Evolutionary conservation across 2,113 vertebrate species (phyloP).

Genomic region (Halichoerus grypus): DNA sequence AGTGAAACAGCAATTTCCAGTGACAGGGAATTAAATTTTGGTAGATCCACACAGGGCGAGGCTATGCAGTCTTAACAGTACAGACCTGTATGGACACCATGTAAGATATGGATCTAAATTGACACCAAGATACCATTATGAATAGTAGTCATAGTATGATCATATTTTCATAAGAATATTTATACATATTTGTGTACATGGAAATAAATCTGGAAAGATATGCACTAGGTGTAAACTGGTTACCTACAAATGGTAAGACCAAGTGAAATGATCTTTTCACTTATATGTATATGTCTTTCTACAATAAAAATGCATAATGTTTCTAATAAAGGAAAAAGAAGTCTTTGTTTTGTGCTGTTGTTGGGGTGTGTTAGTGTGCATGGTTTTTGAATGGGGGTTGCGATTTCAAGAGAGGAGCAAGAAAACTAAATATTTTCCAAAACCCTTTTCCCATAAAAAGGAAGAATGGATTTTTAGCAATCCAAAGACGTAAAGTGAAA

Average conservation of each 20-base stretch:
- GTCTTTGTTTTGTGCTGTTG: not conserved
- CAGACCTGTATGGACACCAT: not conserved
- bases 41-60: not conserved
- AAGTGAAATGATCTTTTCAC: not conserved
- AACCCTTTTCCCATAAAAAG: constrained; percentile 8
- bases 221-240: not conserved
- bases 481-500: not conserved
- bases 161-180: not conserved
- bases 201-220: not conserved
- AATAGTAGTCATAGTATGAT: not conserved
- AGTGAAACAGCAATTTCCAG: not conserved
- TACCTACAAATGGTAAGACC: not conserved
- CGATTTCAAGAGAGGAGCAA: not conserved
- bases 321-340: not conserved
- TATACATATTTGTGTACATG: not conserved
- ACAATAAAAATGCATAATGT: not conserved
- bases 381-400: not conserved
- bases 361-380: not conserved
- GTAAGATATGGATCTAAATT: not conserved
- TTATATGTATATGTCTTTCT: not conserved
- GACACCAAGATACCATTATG: not conserved
- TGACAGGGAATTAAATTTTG: not conserved
- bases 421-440: constrained; percentile 35
- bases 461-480: not conserved
- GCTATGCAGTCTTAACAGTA: not conserved